Conservation (phyloP, 2,888 invertebrate species). For the Prenolepis imparis region DNA sequence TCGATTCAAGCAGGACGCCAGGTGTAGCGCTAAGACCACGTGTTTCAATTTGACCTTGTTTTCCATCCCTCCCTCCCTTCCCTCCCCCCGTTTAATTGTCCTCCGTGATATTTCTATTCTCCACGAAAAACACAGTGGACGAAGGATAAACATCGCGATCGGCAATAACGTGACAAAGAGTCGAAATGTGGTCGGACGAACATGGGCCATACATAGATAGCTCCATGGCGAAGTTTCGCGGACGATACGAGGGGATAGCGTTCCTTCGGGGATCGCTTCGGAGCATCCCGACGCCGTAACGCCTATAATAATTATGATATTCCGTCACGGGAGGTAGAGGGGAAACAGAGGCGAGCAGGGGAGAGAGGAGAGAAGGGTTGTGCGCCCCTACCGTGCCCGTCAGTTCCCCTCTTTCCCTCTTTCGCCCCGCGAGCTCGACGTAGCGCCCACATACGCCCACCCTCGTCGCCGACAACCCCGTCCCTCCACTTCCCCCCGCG, state of each 20-base stretch:
- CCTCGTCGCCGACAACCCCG: conserved; percentile 39
- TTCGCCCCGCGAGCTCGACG: conserved; percentile 35
- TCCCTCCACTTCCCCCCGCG: not conserved
- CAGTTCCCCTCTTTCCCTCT: conserved; percentile 20
- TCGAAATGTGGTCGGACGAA: not conserved
- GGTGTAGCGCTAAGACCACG: not conserved
- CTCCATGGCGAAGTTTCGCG: conserved; percentile 6
- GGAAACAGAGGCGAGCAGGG: conserved; percentile 52
- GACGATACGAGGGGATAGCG: conserved; percentile 21
- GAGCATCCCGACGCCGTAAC: conserved; percentile 74
- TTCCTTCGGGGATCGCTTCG: conserved; percentile 64
- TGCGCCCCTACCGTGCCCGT: conserved; percentile 63
- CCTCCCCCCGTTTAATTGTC: not conserved
- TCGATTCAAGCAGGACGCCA: not conserved
- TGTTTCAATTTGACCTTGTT: conserved; percentile 18
- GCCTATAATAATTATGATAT: conserved; percentile 84
- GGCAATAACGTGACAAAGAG: not conserved
- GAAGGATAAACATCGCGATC: not conserved
- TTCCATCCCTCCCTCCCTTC: not conserved
- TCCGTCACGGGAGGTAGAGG: conserved; percentile 66
- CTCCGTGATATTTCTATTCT: not conserved
- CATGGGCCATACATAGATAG: conserved; percentile 7
- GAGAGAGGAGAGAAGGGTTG: conserved; percentile 62
- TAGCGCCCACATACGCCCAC: conserved; percentile 49
- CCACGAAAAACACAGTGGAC: not conserved